Percentiles rank a stretch among this genome's conserved stretches.
These are phyloP conservation scores for Mythimna impura DNA, from an alignment of 2,888 invertebrate species.

Conservation along the genomic window DNA sequence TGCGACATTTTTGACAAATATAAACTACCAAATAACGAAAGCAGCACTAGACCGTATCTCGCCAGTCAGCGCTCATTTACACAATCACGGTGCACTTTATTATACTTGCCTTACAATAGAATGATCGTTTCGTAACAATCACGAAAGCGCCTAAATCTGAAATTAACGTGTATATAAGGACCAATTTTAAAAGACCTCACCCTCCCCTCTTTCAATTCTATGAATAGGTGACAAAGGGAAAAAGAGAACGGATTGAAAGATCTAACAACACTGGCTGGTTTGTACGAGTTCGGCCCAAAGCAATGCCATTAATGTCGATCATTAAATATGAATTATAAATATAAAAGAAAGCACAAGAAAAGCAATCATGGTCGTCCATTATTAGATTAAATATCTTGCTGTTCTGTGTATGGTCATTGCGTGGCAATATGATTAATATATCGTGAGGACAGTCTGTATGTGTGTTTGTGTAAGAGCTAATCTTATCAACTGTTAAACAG, in stretches of 20 bases:
- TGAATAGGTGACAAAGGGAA: conserved; percentile 43
- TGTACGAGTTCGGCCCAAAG: conserved; percentile 79
- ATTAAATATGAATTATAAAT: conserved; percentile 90
- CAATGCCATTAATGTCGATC: conserved; percentile 89
- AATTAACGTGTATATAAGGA: conserved; percentile 86
- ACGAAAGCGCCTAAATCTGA: conserved; percentile 89
- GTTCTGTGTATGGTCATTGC: conserved; percentile 68
- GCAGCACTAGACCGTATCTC: conserved; percentile 52
- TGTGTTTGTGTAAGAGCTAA: conserved; percentile 39
- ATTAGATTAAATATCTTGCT: conserved; percentile 87
- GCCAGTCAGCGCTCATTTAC: conserved; percentile 79
- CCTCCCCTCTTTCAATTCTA: conserved; percentile 54
- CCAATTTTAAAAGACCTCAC: conserved; percentile 69
- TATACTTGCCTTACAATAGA: conserved; percentile 82
- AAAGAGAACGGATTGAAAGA: conserved; percentile 68
- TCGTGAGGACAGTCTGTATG: conserved; percentile 43
- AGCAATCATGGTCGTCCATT: conserved; percentile 86
- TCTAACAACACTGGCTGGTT: conserved; percentile 72
- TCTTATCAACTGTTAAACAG: conserved; percentile 41
- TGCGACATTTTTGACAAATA: not conserved
- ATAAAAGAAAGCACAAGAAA: conserved; percentile 88
- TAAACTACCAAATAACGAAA: conserved; percentile 35
- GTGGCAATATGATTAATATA: conserved; percentile 55
- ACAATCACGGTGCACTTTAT: conserved; percentile 84
- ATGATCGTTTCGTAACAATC: conserved; percentile 84